Evolutionary conservation across 2,113 vertebrate species (phyloP).

Genomic region (Arizona elegans): DNA sequence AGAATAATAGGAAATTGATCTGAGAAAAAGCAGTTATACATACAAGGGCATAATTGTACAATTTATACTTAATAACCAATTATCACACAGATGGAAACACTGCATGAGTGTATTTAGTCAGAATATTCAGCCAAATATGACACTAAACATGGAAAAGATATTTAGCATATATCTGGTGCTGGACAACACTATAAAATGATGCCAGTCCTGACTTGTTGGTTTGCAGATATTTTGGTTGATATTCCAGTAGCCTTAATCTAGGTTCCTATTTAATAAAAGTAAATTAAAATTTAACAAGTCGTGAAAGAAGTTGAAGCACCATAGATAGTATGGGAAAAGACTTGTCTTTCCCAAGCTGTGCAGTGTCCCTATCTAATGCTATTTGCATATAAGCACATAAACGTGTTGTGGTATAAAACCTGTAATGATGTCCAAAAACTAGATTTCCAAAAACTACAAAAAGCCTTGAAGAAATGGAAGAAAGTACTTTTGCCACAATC

Average conservation of each 20-base stretch:
- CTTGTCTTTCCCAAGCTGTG: neutral
- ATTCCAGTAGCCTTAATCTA: neutral
- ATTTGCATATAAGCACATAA: neutral
- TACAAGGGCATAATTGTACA: neutral
- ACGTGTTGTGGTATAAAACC: neutral
- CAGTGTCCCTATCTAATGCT: neutral
- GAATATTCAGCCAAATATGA: neutral
- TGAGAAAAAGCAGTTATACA: neutral
- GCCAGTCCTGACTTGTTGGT: neutral
- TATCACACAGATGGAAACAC: neutral
- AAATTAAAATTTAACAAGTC: neutral
- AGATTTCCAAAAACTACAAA: neutral
- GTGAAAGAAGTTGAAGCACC: neutral
- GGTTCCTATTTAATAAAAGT: neutral
- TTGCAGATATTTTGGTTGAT: neutral
- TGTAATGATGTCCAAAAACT: neutral
- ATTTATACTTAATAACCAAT: neutral
- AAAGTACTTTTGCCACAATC: neutral
- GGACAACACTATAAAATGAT: neutral
- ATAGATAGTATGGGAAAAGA: neutral
- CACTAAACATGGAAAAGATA: neutral
- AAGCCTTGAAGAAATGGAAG: neutral
- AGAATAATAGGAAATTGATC: neutral
- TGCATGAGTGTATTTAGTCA: neutral
- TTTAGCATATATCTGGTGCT: neutral